Base-by-base conservation (phyloP, 2,797 vertebrate species). In the Pipistrellus pipistrellus region DNA sequence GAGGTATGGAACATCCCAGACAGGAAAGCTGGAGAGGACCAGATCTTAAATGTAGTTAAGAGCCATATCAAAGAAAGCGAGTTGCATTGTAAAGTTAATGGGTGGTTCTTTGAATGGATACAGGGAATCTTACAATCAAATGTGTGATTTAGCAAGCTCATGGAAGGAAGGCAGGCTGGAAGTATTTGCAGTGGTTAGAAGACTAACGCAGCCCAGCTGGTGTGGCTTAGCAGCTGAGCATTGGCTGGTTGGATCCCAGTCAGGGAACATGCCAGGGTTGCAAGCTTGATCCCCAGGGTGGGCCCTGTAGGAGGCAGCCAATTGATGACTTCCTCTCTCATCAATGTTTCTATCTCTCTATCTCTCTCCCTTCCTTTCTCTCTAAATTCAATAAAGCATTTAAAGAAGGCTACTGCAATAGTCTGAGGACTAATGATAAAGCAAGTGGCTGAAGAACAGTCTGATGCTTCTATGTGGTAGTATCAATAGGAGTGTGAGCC, bases 401-500 rank as follows among this genome's bases (percentile, higher is more conserved):
- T 62, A 14, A 30, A 30, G 32, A 41, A 44, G 66, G 55, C 8
- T 12, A 51, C 32, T 25, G 3, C 8, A 73, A 1, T 32, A 30
- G 17, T 82, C 76, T 48, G 7, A 21, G 21, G 20, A 59, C 12
- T 44, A 38, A 44, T 12, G 88, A 25, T 78, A 76, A 55, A 84
- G 41, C 20, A 14, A 85, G 66, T 25, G 62, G 17, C 17, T 80
- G 27, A 92, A 94, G 23, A 92, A 94, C 84, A 93, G 53, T 20
- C 48, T 96, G 96, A 20, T 64, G 38, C 76, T 59, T 76, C 85
- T 93, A 21, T 64, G 66, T 78, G 13, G 8, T 88, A 97, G 88
- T 95, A 95, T 97, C 95, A 96, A 95, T 91, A 97, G 91, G 93
- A 73, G 35, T 73, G 51, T 85, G 72, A 35, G 14, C 91, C 82